These are phyloP conservation scores for Lithophane leautieri DNA, from an alignment of 2,888 invertebrate species.

Conservation along the genomic window DNA sequence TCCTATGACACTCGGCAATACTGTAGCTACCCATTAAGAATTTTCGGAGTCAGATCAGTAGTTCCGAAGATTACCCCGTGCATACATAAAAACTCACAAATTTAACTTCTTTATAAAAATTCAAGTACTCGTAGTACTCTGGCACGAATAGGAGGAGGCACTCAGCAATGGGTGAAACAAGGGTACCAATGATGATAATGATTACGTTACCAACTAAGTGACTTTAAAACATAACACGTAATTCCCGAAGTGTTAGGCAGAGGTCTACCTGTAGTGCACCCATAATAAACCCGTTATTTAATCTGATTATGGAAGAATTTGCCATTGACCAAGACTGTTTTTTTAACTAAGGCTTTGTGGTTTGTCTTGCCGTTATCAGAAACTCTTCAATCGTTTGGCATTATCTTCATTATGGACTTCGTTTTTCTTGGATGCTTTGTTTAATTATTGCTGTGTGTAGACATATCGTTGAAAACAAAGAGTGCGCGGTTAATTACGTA, in stretches of 20 bases:
- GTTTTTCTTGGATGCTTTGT: background rate
- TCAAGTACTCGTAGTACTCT: background rate
- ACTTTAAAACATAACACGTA: too few relatives aligned
- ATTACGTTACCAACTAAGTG: background rate
- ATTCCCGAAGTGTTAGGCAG: too few relatives aligned
- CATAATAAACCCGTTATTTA: background rate
- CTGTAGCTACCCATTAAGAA: background rate
- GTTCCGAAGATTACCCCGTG: background rate
- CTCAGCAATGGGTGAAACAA: background rate
- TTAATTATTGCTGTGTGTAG: background rate
- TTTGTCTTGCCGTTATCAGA: background rate
- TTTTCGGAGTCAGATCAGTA: background rate
- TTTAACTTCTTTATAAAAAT: too few relatives aligned
- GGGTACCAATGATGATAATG: background rate
- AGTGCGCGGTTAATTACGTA: background rate
- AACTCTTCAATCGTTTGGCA: background rate
- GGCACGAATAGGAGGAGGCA: background rate
- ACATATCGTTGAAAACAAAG: background rate
- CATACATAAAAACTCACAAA: too few relatives aligned
- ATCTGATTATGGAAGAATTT: background rate
- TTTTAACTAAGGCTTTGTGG: background rate
- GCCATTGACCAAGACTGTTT: too few relatives aligned
- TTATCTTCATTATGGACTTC: background rate
- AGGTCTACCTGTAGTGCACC: too few relatives aligned
- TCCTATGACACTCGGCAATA: background rate